Evolutionary conservation across 2,113 vertebrate species (phyloP), one percentile per base, ranked within the genome.

Genomic region (Triplophysa siluroides): DNA sequence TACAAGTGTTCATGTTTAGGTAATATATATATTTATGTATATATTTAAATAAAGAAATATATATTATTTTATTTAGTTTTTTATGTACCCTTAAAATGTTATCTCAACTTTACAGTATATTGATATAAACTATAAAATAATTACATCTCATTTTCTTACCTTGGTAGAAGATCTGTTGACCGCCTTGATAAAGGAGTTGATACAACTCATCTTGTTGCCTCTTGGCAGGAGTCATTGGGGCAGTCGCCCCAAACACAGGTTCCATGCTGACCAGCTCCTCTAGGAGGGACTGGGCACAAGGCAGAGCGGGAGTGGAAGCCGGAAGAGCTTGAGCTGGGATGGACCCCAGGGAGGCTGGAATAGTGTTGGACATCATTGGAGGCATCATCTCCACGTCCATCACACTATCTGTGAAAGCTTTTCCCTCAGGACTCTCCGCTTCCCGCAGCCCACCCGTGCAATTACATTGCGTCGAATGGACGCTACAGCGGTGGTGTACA

Each of bases 121-220:
- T 45, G 43, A 45, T 9, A 45, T 45, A 45, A 23, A n/a, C 29
- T 0, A 9, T 43, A 1, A 8, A 56, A 43, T n/a, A 10, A 19
- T 11, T 38, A 29, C 21, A 78, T n/a, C 1, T 12, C 13, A 21
- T 19, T 29, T 45, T 68, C 90, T 90, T 72, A 94, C 93, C 94
- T 87, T 92, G 90, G 60, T 92, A 93, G 91, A 94, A 94, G 92
- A 89, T 77, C 70, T 90, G 86, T 90, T 89, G 88, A 85, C 89
- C 82, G 85, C 82, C 76, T 85, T 89, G 91, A 89, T 90, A 90
- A 86, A 90, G 90, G 94, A 94, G 94, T 94, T 94, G 94, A 94
- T 94, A 90, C 94, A 94, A 94, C 94, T 94, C 94, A 92, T 91
- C 89, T 85, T 91, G 88, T 89, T 92, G 92, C 91, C 91, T 93